These are phyloP conservation scores for Lingula anatina DNA, from an alignment of 2,888 invertebrate genomes.

Conservation along the genomic window DNA sequence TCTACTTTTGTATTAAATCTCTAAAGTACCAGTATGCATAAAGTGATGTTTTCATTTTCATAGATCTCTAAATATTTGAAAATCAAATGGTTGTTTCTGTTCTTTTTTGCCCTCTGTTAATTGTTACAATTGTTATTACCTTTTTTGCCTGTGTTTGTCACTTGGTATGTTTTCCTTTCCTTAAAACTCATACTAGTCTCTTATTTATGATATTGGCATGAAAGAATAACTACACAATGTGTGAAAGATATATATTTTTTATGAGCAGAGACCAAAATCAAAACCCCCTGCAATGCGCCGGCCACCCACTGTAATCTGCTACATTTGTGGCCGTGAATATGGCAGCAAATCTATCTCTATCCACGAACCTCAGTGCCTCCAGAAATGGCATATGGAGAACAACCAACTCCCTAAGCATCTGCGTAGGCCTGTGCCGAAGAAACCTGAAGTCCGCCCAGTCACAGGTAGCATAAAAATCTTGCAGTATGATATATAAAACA, in stretches of 20 bases:
- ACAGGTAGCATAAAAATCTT: conserved; percentile 1
- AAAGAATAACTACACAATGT: neutral
- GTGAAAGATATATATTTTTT: too few relatives aligned
- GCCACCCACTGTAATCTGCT: conserved; percentile 56
- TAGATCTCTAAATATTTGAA: too few relatives aligned
- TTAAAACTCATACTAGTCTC: neutral
- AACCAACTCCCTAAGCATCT: conserved; percentile 58
- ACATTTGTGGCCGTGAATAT: conserved; percentile 64
- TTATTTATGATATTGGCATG: neutral
- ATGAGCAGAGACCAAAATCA: neutral
- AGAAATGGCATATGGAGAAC: conserved; percentile 62
- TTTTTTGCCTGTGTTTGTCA: too few relatives aligned
- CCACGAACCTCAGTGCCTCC: conserved; percentile 66
- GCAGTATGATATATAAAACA: conserved; percentile 1
- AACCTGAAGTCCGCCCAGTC: conserved; percentile 54
- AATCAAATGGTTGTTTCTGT: too few relatives aligned
- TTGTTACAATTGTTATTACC: too few relatives aligned
- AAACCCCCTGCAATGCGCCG: conserved; percentile 22
- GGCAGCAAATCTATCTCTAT: conserved; percentile 62
- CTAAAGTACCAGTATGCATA: too few relatives aligned
- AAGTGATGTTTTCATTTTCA: too few relatives aligned
- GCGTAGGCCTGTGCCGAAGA: conserved; percentile 58
- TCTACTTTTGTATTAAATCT: too few relatives aligned
- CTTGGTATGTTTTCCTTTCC: too few relatives aligned
- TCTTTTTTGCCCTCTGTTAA: too few relatives aligned